A percentile compares a stretch with the other conserved stretches of the same genome.
phyloP scores from a whole-genome alignment of 2,797 vertebrate genomes.

The Melanotaenia maccullochi region DNA sequence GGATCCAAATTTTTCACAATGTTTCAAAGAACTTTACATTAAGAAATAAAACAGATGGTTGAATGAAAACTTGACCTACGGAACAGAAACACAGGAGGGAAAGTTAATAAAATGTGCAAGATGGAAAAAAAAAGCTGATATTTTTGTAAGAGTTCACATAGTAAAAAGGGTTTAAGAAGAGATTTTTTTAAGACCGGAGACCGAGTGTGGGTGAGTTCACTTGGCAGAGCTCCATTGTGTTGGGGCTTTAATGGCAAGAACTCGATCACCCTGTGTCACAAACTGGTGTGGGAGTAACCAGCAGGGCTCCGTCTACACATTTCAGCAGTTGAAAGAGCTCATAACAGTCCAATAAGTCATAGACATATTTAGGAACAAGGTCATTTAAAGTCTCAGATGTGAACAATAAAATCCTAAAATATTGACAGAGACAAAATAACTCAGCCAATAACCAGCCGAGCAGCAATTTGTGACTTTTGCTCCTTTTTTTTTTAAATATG shows the following conservation, averaged over 20 bases:
- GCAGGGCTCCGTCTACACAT: background rate
- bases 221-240: background rate
- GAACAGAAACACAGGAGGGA: background rate
- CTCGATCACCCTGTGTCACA: background rate
- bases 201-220: background rate
- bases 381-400: slow-evolving; percentile 4
- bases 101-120: too few relatives aligned
- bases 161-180: background rate
- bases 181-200: background rate
- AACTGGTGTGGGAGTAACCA: background rate
- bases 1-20: background rate
- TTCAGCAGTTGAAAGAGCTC: background rate
- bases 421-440: background rate
- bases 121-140: background rate
- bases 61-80: background rate
- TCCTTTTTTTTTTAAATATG: background rate
- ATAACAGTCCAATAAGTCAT: background rate
- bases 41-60: background rate
- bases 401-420: background rate
- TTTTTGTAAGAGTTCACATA: background rate
- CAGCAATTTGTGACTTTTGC: background rate
- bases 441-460: background rate
- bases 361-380: background rate
- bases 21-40: background rate
- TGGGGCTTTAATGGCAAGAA: background rate